Evolutionary conservation across 2,888 invertebrate genomes (phyloP).

Genomic region (Malthinus seriepunctatus): DNA sequence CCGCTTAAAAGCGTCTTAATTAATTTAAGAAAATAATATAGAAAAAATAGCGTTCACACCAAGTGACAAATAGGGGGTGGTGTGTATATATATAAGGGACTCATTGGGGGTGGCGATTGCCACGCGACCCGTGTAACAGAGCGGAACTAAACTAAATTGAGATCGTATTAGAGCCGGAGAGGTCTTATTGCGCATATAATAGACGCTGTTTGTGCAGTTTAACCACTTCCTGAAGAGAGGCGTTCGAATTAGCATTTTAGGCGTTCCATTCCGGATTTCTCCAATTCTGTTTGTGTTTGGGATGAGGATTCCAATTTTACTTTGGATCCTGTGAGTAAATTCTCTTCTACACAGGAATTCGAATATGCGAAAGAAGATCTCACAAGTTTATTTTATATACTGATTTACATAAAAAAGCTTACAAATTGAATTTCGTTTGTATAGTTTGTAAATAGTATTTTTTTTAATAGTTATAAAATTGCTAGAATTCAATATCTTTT

Average conservation of each 20-base stretch:
- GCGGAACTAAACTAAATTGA: conserved; percentile 60
- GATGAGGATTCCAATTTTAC: conserved; percentile 49
- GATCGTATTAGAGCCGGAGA: conserved; percentile 58
- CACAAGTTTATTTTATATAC: conserved; percentile 27
- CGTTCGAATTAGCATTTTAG: conserved; percentile 55
- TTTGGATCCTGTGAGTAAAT: conserved; percentile 30
- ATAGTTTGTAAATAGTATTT: not conserved
- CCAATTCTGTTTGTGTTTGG: conserved; percentile 47
- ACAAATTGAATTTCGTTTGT: conserved; percentile 5
- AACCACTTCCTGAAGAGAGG: conserved; percentile 55
- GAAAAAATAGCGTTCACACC: conserved; percentile 21
- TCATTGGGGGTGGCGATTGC: conserved; percentile 50
- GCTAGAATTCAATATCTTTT: too few species aligned
- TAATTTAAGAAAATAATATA: conserved; percentile 14
- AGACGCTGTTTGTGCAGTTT: conserved; percentile 58
- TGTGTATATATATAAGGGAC: conserved; percentile 35
- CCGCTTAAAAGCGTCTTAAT: not conserved
- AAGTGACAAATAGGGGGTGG: conserved; percentile 45
- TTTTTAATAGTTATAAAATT: too few species aligned
- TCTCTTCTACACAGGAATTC: conserved; percentile 23
- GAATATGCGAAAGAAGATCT: conserved; percentile 26
- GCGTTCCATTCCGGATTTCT: conserved; percentile 51
- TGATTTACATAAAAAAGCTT: conserved; percentile 24
- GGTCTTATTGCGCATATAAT: conserved; percentile 58
- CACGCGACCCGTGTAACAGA: conserved; percentile 58